These are phyloP conservation scores for Leptarthrus brevirostris DNA, from an alignment of 2,888 invertebrate species.

Conservation along the genomic window DNA sequence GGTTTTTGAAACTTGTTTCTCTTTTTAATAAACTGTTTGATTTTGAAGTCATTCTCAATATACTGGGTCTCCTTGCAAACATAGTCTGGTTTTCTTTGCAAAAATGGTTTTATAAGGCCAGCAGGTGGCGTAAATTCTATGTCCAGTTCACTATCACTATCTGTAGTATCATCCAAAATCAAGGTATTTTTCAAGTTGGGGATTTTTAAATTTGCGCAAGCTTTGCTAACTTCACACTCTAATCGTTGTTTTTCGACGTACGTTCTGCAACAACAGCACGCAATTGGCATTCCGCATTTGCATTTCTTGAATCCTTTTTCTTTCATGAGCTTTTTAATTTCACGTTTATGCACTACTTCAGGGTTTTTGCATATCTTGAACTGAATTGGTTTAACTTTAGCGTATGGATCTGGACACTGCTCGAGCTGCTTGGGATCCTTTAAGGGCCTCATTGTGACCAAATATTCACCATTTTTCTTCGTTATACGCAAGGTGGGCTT, in stretches of 20 bases:
- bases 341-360: slow-evolving; percentile 67
- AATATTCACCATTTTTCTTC: slow-evolving; percentile 74
- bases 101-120: slow-evolving; percentile 73
- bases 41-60: slow-evolving; percentile 68
- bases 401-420: slow-evolving; percentile 75
- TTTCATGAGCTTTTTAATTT: slow-evolving; percentile 70
- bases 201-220: slow-evolving; percentile 60
- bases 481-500: slow-evolving; percentile 75
- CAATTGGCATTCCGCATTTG: slow-evolving; percentile 69
- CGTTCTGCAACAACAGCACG: slow-evolving; percentile 61
- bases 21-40: slow-evolving; percentile 6
- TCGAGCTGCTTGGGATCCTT: slow-evolving; percentile 72
- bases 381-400: slow-evolving; percentile 75
- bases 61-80: slow-evolving; percentile 74
- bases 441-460: slow-evolving; percentile 75
- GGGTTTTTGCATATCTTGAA: slow-evolving; percentile 76
- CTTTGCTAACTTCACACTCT: slow-evolving; percentile 69
- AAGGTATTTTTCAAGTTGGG: slow-evolving; percentile 58
- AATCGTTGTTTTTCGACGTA: slow-evolving; percentile 67
- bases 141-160: slow-evolving; percentile 74
- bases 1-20: background rate
- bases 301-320: slow-evolving; percentile 71
- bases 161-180: slow-evolving; percentile 63
- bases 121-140: slow-evolving; percentile 80
- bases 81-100: slow-evolving; percentile 68